Percentiles rank a stretch among this genome's conserved stretches.
phyloP scores from a whole-genome alignment of 1,140 invertebrate species.

The Heliothis virescens region DNA sequence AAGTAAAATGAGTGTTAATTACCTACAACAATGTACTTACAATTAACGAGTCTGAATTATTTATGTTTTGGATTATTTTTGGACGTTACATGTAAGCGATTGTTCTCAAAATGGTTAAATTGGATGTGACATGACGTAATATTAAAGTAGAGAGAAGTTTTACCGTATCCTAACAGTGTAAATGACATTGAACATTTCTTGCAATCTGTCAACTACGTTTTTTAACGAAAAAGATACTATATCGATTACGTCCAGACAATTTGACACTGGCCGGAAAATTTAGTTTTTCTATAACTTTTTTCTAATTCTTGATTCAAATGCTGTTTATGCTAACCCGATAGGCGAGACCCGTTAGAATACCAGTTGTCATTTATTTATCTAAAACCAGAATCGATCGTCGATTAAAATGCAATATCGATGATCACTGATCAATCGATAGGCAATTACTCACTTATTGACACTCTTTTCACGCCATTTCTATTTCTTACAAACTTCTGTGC shows the following conservation, averaged over 20 bases:
- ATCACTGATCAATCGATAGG: conserved; percentile 40
- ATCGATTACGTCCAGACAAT: neutral
- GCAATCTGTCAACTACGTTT: neutral
- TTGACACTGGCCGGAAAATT: conserved; percentile 28
- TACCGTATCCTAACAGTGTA: neutral
- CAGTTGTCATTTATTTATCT: conserved; percentile 34
- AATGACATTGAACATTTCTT: conserved; percentile 48
- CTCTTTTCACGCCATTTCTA: conserved; percentile 41
- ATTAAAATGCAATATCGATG: conserved; percentile 32
- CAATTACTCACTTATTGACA: conserved; percentile 15
- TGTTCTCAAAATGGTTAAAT: conserved; percentile 43
- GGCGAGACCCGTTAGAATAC: conserved; percentile 19
- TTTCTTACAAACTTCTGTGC: neutral
- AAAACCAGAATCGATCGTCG: conserved; percentile 27
- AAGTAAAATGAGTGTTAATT: conserved; percentile 1
- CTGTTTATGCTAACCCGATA: conserved; percentile 16
- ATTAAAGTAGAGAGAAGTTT: neutral
- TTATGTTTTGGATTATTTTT: conserved; percentile 30
- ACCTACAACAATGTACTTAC: neutral
- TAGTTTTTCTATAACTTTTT: neutral
- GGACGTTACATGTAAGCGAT: neutral
- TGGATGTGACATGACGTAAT: conserved; percentile 42
- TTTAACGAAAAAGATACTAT: neutral
- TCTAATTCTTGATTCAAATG: conserved; percentile 3
- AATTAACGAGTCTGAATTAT: conserved; percentile 26